Base-by-base conservation (phyloP, 2,888 invertebrate genomes). In the Anodontia alba region DNA sequence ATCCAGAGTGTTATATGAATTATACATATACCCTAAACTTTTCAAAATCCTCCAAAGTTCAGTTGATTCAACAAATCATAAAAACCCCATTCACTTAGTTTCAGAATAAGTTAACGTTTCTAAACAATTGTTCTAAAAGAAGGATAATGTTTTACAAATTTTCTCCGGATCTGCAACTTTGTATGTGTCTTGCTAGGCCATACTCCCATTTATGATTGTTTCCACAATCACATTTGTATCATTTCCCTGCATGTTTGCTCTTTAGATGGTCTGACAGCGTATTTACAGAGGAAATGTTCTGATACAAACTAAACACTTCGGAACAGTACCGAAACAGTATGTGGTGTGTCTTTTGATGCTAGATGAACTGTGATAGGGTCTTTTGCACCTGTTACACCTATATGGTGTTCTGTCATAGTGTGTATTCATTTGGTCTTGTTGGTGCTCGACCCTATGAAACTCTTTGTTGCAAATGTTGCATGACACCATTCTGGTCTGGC, bases 221-320 rank as follows among this genome's bases (percentile, higher is more conserved):
- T 3, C 62, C 62, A 62, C 62, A 62, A 33, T 62, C 62, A 33
- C 62, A 62, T 3, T 31, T 20, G n/a, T 62, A 62, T 10, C 12
- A 1, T 33, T 62, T 62, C 1, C 62, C 62, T 20, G 20, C 33
- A 33, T 62, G 62, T 23, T 62, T 33, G n/a, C 62, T 62, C 12
- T 62, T 33, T 1, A 20, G 3, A 17, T 62, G 62, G 20, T 62
- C 62, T 8, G 62, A 8, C 33, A 62, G 20, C 7, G 62, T 62
- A 33, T 62, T 54, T 62, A 12, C 62, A 33, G 62, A 31, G 33
- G 62, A 62, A 62, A 62, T 31, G 33, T 62, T 62, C 62, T 62
- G 12, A 1, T 62, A 62, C 62, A 62, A 17, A 62, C 12, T 20
- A 5, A 2, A 62, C 62, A 62, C 33, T 33, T 62, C 7, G 5